Evolutionary conservation across 2,888 invertebrate species (phyloP), one percentile per base, ranked within the genome.

Genomic region (Crocallis elinguaria): DNA sequence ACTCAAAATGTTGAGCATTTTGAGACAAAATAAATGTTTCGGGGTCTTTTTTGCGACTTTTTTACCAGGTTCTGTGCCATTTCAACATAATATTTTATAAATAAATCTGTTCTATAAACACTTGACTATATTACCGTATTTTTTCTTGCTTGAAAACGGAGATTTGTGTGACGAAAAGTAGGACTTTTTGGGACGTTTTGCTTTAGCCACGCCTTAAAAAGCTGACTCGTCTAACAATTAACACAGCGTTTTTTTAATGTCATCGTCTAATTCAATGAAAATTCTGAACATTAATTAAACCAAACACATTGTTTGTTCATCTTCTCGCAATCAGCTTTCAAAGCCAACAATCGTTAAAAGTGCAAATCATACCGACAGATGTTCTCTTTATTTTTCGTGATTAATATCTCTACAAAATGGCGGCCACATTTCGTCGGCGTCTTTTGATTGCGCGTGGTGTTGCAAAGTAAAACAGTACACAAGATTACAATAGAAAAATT

Each of bases 381-480:
- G 48, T 42, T 58, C 46, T 60, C 57, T 53, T 60, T 60, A 64
- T 64, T 58, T 53, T 41, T 35, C 51, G 50, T 69, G 71, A 67
- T 71, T 69, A 71, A 71, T 71, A 62, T 66, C 62, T 56, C 51
- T 32, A 48, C 53, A 48, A 59, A 60, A 62, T 57, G 62, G 57
- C 60, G 46, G 62, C 58, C 61, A 61, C 58, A 57, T 65, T 64
- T 64, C 52, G 59, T 57, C 57, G 57, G 14, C 43, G 37, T 57
- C 62, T 53, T 58, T 54, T 56, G 56, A 60, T 56, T 56, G 51
- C 41, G 35, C 36, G 56, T 55, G 45, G 27, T 23, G 23, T 30
- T 12, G 1, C 33, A 8, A 1, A 13, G 19, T 27, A 19, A 19
- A 6, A 27, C 35, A 39, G 38, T 30, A 14, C 14, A 1, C 12